phyloP scores from a whole-genome alignment of 92 coral and sea anemone genomes.

The Virgularia gustaviana region DNA sequence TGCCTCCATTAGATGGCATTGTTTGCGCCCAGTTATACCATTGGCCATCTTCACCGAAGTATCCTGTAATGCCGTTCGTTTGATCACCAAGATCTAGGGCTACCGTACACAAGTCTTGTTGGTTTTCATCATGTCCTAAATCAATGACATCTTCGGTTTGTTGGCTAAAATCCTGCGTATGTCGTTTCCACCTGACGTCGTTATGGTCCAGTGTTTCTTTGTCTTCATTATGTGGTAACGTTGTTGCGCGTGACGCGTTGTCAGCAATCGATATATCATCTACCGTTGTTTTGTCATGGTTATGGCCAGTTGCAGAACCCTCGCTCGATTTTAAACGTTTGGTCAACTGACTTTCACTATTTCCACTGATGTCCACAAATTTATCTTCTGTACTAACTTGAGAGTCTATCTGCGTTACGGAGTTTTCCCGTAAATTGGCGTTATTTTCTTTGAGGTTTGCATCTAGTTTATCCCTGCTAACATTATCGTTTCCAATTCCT shows the following conservation, averaged over 20 bases:
- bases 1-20: slow-evolving; percentile 75
- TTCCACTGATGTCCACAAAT: slow-evolving; percentile 8
- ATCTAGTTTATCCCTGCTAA: neutral
- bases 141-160: slow-evolving; percentile 19
- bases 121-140: neutral
- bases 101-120: slow-evolving; percentile 21
- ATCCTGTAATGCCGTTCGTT: slow-evolving; percentile 87
- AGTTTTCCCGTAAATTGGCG: neutral
- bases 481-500: neutral
- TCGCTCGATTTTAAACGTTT: slow-evolving; percentile 16
- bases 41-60: slow-evolving; percentile 70
- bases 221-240: neutral
- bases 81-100: slow-evolving; percentile 61
- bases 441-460: slow-evolving; percentile 4
- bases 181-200: slow-evolving; percentile 8
- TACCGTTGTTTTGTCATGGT: slow-evolving; percentile 1
- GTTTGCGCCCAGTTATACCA: slow-evolving; percentile 89
- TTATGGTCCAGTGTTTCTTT: slow-evolving; percentile 4
- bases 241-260: neutral
- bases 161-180: slow-evolving; percentile 17
- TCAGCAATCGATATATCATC: neutral
- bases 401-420: neutral
- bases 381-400: slow-evolving; percentile 5
- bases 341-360: neutral
- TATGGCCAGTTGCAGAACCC: neutral